phyloP scores from a whole-genome alignment of 2,888 invertebrate species.

The Macropis europaea region DNA sequence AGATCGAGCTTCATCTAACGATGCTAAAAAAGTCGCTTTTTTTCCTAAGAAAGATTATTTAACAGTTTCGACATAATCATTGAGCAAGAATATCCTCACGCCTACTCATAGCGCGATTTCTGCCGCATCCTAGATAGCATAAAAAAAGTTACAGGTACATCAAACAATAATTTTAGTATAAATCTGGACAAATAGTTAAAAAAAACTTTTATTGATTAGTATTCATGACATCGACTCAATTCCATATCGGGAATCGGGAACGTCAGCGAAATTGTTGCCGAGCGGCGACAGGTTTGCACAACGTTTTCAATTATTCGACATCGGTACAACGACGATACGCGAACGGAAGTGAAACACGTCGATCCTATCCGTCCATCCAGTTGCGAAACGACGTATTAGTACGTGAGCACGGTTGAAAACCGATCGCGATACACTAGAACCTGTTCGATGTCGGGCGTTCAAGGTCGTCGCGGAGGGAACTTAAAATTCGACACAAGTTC shows the following conservation, averaged over 20 bases:
- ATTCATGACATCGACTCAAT: neutral
- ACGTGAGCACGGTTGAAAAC: neutral
- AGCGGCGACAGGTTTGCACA: neutral
- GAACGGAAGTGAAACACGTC: too few species aligned
- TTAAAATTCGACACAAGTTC: slow-evolving; percentile 45
- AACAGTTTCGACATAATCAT: too few species aligned
- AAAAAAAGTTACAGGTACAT: neutral
- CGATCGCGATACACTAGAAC: neutral
- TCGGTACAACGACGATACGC: neutral
- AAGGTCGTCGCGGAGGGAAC: slow-evolving; percentile 39
- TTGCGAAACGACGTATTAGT: neutral
- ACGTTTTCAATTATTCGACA: neutral
- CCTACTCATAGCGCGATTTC: too few species aligned
- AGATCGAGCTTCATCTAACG: too few species aligned
- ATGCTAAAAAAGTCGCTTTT: too few species aligned
- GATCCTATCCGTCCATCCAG: neutral
- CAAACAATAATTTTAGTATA: neutral
- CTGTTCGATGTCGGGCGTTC: slow-evolving; percentile 31
- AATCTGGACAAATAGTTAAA: neutral
- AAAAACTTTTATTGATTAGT: neutral
- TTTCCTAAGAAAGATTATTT: too few species aligned
- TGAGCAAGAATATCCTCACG: too few species aligned
- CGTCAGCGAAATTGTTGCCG: neutral
- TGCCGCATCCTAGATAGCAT: too few species aligned
- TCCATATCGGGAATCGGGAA: too few species aligned